Percentiles rank a stretch among this genome's conserved stretches.
These are phyloP conservation scores for Bos indicus DNA, from an alignment of 2,113 vertebrate species.

Conservation along the genomic window DNA sequence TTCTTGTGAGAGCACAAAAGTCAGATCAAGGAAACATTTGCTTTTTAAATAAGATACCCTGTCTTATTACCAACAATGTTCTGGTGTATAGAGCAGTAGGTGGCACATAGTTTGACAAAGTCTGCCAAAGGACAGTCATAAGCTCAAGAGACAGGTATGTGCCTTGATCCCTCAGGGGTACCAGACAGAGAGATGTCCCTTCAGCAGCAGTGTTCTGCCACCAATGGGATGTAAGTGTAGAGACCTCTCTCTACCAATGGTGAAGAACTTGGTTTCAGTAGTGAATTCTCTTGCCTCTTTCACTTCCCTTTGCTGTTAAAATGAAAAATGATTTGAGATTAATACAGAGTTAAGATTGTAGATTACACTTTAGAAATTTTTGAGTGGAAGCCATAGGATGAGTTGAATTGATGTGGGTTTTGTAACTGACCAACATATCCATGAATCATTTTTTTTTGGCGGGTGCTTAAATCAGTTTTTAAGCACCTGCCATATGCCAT, in stretches of 20 bases:
- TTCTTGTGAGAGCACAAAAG: not conserved
- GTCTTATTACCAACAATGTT: not conserved
- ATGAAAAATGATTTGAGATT: conserved; percentile 5
- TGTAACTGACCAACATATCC: not conserved
- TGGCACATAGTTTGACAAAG: not conserved
- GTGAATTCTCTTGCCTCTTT: not conserved
- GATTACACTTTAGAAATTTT: not conserved
- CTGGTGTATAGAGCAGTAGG: not conserved
- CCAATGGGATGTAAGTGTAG: accelerated
- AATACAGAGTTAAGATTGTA: not conserved
- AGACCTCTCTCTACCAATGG: not conserved
- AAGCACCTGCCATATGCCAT: not conserved
- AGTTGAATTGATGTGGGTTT: not conserved
- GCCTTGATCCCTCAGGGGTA: not conserved
- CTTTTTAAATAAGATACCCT: not conserved
- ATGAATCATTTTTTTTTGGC: not conserved
- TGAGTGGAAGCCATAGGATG: not conserved
- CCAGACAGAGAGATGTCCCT: not conserved
- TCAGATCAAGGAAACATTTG: not conserved
- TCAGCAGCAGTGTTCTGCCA: not conserved
- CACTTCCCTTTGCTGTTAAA: not conserved
- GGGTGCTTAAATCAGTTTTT: not conserved
- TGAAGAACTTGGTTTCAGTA: not conserved
- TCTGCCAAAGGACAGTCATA: not conserved
- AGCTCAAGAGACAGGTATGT: not conserved